Evolutionary conservation across 2,888 invertebrate species (phyloP).

Genomic region (Drosophila flavopinicola): DNA sequence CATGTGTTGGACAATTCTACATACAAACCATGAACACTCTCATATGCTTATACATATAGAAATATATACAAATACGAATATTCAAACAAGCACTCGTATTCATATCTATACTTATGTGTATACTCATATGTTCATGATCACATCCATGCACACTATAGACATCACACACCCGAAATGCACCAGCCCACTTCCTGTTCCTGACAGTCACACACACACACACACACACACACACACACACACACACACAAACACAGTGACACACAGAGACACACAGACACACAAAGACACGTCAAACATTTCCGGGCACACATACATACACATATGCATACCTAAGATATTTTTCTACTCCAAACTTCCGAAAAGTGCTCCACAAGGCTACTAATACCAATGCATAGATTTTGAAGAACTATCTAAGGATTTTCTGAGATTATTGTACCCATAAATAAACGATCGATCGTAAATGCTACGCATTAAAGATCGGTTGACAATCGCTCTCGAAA

Average conservation of each 20-base stretch:
- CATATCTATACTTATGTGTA: background rate
- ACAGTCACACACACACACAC: constrained; percentile 2
- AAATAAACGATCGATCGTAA: too few species aligned
- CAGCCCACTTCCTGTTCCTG: constrained; percentile 8
- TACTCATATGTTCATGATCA: constrained; percentile 19
- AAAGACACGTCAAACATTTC: background rate
- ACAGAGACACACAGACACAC: background rate
- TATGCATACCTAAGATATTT: constrained; percentile 9
- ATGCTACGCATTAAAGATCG: background rate
- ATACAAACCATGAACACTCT: constrained; percentile 1
- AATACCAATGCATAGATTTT: constrained; percentile 10
- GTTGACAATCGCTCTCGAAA: background rate
- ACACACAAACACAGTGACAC: background rate
- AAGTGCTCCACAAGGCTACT: background rate
- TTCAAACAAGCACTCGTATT: constrained; percentile 2
- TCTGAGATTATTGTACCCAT: too few species aligned
- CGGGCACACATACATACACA: constrained; percentile 12
- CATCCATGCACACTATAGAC: constrained; percentile 2
- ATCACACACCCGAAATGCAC: constrained; percentile 8
- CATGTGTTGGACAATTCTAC: constrained; percentile 27
- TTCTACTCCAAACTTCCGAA: constrained; percentile 1
- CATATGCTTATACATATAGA: background rate
- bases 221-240: constrained; percentile 5
- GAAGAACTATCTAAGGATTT: background rate
- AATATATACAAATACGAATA: constrained; percentile 1